Conservation (phyloP, 2,113 vertebrate species). For the Leucopsar rothschildi region DNA sequence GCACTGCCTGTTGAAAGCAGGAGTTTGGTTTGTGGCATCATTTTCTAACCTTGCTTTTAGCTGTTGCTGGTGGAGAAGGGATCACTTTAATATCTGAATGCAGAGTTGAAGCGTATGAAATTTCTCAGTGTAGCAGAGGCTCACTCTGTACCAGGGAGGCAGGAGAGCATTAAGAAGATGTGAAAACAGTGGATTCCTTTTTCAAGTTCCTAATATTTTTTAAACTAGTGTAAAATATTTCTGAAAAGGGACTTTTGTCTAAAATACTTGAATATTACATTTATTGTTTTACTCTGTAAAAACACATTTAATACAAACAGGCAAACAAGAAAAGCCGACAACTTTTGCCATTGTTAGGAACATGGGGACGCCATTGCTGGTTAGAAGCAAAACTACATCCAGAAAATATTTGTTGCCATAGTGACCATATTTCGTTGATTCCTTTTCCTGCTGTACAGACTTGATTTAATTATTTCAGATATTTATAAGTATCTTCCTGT, state of each 20-base stretch:
- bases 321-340: not conserved
- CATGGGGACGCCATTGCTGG: not conserved
- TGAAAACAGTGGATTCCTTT: not conserved
- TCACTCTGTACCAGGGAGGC: fast-evolving
- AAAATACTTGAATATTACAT: not conserved
- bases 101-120: not conserved
- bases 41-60: not conserved
- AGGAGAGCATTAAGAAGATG: not conserved
- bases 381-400: slow-evolving; percentile 26
- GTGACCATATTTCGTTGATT: slow-evolving; percentile 51
- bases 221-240: not conserved
- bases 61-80: not conserved
- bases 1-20: not conserved
- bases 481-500: slow-evolving; percentile 67
- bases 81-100: not conserved
- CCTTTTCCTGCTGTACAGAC: slow-evolving; percentile 39
- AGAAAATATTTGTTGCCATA: slow-evolving; percentile 68
- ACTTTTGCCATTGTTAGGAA: not conserved
- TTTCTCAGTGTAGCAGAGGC: not conserved
- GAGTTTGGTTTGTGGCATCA: not conserved
- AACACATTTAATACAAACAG: not conserved
- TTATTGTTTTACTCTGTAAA: not conserved
- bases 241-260: not conserved
- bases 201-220: not conserved
- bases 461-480: slow-evolving; percentile 67